A percentile compares a stretch with the other conserved stretches of the same genome.
These are phyloP conservation scores for Platyrinchus mystaceus DNA, from an alignment of 2,797 vertebrate genomes.

Conservation along the genomic window DNA sequence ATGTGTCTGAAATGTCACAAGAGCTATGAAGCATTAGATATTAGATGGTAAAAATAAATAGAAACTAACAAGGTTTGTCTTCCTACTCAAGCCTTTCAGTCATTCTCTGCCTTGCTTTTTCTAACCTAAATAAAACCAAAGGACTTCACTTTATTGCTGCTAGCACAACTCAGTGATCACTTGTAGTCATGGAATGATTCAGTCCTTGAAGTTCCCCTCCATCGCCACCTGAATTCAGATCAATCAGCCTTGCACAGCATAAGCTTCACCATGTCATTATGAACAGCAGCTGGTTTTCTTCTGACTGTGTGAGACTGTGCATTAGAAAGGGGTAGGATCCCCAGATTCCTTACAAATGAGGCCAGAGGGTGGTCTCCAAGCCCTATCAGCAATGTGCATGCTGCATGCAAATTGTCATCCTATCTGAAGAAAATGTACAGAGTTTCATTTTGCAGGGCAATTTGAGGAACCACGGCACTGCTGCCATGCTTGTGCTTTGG, in stretches of 20 bases:
- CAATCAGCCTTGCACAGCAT: neutral
- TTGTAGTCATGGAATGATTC: neutral
- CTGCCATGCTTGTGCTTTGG: fast-evolving
- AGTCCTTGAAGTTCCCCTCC: neutral
- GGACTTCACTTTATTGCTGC: neutral
- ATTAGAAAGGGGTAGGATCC: neutral
- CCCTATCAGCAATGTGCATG: neutral
- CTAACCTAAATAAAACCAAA: slow-evolving; percentile 11
- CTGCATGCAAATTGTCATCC: neutral
- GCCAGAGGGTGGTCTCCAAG: neutral
- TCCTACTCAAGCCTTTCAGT: slow-evolving; percentile 4
- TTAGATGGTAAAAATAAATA: slow-evolving; percentile 47
- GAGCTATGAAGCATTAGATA: slow-evolving; percentile 39
- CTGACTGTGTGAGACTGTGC: neutral
- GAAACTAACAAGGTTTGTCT: slow-evolving; percentile 36
- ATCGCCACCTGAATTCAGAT: neutral
- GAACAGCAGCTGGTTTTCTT: neutral
- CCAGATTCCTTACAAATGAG: neutral
- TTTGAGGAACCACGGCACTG: neutral
- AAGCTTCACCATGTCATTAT: neutral
- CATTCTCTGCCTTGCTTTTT: slow-evolving; percentile 7
- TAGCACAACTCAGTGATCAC: neutral
- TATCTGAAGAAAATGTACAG: neutral
- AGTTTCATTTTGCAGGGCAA: neutral
- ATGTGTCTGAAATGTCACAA: slow-evolving; percentile 23